These are phyloP conservation scores for Physella acuta DNA, from an alignment of 1,140 invertebrate genomes.

Conservation along the genomic window DNA sequence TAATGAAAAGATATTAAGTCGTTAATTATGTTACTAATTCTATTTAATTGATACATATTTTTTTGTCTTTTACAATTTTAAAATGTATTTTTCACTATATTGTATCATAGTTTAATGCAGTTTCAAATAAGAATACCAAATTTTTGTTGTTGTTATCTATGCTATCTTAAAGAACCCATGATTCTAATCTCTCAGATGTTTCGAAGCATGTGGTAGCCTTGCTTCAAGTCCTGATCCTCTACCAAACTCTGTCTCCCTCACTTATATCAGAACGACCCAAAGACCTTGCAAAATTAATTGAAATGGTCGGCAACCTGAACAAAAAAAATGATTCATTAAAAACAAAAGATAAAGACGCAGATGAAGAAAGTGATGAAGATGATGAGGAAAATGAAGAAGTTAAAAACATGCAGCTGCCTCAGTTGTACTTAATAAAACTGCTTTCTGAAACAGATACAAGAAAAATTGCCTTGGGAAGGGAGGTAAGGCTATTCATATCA, in stretches of 20 bases:
- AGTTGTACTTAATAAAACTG: slow-evolving; percentile 17
- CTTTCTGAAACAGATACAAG: slow-evolving; percentile 21
- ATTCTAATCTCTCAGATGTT: slow-evolving; percentile 5
- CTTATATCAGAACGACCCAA: slow-evolving; percentile 12
- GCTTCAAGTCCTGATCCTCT: slow-evolving; percentile 14
- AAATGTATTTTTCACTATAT: too few relatives aligned
- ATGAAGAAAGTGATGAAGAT: not conserved
- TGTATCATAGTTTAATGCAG: too few relatives aligned
- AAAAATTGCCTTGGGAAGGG: slow-evolving; percentile 3
- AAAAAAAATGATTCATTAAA: not conserved
- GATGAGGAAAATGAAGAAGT: not conserved
- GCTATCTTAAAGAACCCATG: too few relatives aligned
- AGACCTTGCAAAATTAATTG: slow-evolving; percentile 10
- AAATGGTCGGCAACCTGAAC: not conserved
- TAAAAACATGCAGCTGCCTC: not conserved
- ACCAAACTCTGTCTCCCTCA: slow-evolving; percentile 3
- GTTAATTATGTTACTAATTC: too few relatives aligned
- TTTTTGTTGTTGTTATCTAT: too few relatives aligned
- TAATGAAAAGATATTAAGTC: too few relatives aligned
- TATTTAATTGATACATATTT: too few relatives aligned
- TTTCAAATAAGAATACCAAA: too few relatives aligned
- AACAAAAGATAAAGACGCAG: not conserved
- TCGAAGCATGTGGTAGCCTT: not conserved
- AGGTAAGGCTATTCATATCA: slow-evolving; percentile 8
- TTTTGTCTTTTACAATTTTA: too few relatives aligned